A percentile compares a stretch with the other conserved stretches of the same genome.
phyloP scores from a whole-genome alignment of 30 jellyfish, hydroid and myxozoan species.

The Clytia hemisphaerica region DNA sequence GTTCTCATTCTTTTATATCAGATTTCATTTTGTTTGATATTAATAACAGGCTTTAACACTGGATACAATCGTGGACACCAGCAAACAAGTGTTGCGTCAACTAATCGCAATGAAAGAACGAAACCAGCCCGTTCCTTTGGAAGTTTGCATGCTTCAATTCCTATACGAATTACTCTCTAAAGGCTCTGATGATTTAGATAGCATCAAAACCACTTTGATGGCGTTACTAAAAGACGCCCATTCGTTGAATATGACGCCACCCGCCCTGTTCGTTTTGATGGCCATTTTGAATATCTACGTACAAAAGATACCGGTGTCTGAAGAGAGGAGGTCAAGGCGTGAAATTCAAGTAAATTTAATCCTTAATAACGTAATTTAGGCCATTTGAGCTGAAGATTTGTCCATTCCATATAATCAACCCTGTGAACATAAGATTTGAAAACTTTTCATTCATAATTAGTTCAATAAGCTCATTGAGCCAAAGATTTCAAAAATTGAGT shows the following conservation, averaged over 20 bases:
- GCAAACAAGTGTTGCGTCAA: slow-evolving; percentile 71
- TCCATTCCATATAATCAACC: too few species aligned
- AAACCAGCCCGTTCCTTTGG: slow-evolving; percentile 41
- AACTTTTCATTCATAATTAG: too few species aligned
- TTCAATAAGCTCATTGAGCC: too few species aligned
- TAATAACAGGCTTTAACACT: slow-evolving; percentile 65
- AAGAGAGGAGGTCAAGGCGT: slow-evolving; percentile 79
- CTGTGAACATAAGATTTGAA: too few species aligned
- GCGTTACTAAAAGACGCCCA: slow-evolving; percentile 62
- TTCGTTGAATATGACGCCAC: slow-evolving; percentile 57
- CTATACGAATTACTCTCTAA: slow-evolving; percentile 44
- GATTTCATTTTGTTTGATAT: neutral
- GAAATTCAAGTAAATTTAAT: slow-evolving; percentile 75
- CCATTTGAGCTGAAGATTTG: too few species aligned
- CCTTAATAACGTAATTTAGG: too few species aligned
- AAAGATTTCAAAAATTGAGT: too few species aligned
- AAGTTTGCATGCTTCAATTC: slow-evolving; percentile 70
- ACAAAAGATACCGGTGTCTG: slow-evolving; percentile 71
- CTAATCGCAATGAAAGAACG: slow-evolving; percentile 59
- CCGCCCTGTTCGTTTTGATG: slow-evolving; percentile 68
- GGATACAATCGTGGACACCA: slow-evolving; percentile 56
- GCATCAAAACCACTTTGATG: slow-evolving; percentile 50
- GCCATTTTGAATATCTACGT: slow-evolving; percentile 46
- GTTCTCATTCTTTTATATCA: neutral
- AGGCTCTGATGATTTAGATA: slow-evolving; percentile 45